Evolutionary conservation across 2,113 vertebrate species (phyloP).

Genomic region (Helogale parvula): DNA sequence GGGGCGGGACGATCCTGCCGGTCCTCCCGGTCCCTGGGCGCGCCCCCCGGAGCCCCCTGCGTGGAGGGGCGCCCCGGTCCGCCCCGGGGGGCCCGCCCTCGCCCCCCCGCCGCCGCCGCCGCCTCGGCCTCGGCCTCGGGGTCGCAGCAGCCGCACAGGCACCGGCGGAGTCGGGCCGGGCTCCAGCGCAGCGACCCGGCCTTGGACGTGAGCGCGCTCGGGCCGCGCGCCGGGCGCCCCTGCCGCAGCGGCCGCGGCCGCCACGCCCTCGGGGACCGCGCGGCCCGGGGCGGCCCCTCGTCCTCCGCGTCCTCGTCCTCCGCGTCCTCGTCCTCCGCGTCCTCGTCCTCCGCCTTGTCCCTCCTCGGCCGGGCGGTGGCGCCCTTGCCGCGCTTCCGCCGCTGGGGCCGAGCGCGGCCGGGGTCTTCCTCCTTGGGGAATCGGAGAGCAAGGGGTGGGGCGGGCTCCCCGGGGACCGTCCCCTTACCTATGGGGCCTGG

Average conservation of each 20-base stretch:
- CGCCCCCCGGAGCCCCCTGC: not conserved
- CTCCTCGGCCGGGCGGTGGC: not conserved
- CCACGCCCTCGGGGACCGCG: not conserved
- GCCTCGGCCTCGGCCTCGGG: too few species aligned
- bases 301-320: not conserved
- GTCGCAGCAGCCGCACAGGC: not conserved
- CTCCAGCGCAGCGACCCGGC: not conserved
- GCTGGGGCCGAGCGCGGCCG: not conserved
- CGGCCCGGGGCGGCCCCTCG: too few species aligned
- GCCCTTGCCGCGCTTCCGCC: not conserved
- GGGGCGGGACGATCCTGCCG: too few species aligned
- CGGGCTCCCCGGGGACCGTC: not conserved
- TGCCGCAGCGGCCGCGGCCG: not conserved
- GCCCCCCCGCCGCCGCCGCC: not conserved
- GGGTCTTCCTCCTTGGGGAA: conserved; percentile 40
- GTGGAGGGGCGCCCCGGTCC: not conserved
- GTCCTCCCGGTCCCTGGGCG: too few species aligned
- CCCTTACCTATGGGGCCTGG: not conserved
- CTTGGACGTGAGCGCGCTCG: rapidly evolving
- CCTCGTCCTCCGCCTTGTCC: not conserved
- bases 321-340: not conserved
- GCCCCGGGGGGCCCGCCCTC: too few species aligned
- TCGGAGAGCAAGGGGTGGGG: not conserved
- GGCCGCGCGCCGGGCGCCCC: rapidly evolving
- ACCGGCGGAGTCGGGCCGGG: not conserved